Percentiles rank a stretch among this genome's conserved stretches.
Conservation (phyloP, 2,797 vertebrate species). For the Avahi laniger region DNA sequence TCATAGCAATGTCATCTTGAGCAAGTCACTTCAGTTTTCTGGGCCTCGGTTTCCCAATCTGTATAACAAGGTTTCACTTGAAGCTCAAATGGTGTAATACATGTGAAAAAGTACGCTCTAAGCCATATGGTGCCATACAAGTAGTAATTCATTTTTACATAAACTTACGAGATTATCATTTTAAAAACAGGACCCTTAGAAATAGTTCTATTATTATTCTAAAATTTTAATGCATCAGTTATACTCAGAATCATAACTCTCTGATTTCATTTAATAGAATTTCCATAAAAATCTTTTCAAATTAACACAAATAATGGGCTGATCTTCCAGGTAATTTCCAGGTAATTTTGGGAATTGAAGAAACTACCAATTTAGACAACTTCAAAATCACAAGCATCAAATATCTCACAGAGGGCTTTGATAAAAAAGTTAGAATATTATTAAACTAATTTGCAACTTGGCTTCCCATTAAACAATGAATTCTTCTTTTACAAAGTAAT, state of each 20-base stretch:
- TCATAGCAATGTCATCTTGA: background rate
- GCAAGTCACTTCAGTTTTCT: background rate
- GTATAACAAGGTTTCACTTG: background rate
- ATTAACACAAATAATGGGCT: background rate
- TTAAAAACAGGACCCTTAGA: background rate
- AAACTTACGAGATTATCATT: background rate
- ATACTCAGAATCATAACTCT: background rate
- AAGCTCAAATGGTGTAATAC: background rate
- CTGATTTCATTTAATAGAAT: background rate
- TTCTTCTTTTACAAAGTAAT: conserved; percentile 8
- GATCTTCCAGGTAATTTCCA: conserved; percentile 12
- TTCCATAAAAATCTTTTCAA: conserved; percentile 11
- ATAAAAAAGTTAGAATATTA: conserved; percentile 19
- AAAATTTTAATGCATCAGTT: background rate
- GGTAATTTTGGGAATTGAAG: background rate
- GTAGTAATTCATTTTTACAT: background rate
- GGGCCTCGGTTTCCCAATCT: background rate
- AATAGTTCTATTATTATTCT: conserved; percentile 8
- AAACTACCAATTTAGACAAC: background rate
- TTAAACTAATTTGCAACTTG: background rate
- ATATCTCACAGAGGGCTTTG: background rate
- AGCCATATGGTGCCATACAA: background rate
- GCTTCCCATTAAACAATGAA: background rate
- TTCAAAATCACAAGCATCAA: conserved; percentile 24
- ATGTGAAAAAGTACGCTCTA: background rate